Conservation (phyloP, 2,888 invertebrate genomes). For the Dinocampus coccinellae region DNA sequence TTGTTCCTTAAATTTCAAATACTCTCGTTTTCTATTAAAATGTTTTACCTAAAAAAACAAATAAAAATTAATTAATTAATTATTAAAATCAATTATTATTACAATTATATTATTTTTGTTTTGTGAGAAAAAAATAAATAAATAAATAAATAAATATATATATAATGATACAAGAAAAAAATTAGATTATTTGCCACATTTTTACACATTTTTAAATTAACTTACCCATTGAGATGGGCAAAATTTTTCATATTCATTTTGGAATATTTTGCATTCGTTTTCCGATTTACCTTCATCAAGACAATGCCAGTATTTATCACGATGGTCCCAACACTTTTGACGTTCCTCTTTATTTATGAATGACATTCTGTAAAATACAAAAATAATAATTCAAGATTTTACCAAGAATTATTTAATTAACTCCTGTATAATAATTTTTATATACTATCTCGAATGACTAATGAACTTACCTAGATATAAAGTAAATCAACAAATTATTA, state of each 20-base stretch:
- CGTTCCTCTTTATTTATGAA: slow-evolving; percentile 86
- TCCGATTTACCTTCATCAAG: slow-evolving; percentile 78
- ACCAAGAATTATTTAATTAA: neutral
- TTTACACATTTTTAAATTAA: slow-evolving; percentile 29
- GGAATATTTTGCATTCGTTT: slow-evolving; percentile 79
- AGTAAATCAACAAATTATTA: neutral
- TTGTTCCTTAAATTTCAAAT: slow-evolving; percentile 88
- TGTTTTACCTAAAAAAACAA: slow-evolving; percentile 78
- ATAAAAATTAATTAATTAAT: slow-evolving; percentile 12
- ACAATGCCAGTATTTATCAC: slow-evolving; percentile 93
- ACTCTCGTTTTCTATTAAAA: slow-evolving; percentile 91
- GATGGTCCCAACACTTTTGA: slow-evolving; percentile 85
- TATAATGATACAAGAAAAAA: too few relatives aligned
- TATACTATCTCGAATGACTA: neutral
- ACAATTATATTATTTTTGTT: too few relatives aligned
- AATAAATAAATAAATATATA: too few relatives aligned
- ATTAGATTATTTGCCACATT: too few relatives aligned
- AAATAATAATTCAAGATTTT: neutral
- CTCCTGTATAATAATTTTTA: neutral
- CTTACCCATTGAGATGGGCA: slow-evolving; percentile 88
- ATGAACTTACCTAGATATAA: slow-evolving; percentile 38
- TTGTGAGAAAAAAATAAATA: too few relatives aligned
- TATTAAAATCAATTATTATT: too few relatives aligned
- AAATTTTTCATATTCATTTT: slow-evolving; percentile 81
- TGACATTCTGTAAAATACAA: slow-evolving; percentile 73